Evolutionary conservation across 2,797 vertebrate species (phyloP), one percentile per base, ranked within the genome.

Genomic region (Molossus alvarezi): DNA sequence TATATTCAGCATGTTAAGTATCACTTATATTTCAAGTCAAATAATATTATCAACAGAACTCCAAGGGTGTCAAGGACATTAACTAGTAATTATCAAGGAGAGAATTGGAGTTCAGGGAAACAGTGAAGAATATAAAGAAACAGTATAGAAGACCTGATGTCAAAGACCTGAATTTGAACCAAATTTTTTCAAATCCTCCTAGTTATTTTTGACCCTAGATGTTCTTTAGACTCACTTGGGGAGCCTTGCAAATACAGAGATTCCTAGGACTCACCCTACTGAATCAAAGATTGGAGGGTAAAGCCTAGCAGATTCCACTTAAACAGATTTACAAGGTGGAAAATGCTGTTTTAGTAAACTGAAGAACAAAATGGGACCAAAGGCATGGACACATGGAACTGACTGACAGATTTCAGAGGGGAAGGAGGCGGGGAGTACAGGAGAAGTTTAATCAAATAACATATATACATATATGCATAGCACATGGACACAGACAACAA

Each of bases 91-190:
- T 33, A 33, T 55, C 48, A 73, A 58, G 62, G 57, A 73, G 8
- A 93, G 27, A 65, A 81, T 65, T 55, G 10, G 17, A 15, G 33
- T 45, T 73, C 57, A 64, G 11, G 48, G 67, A 65, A 88, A 48
- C 5, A 37, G 33, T 53, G 33, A 15, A 25, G n/a, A 69, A 45
- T 45, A 48, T 76, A 77, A 72, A 25, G 33, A 72, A 83, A 83
- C 58, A 65, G 21, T 48, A 73, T 4, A 62, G 11, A 73, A 62
- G 67, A 82, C 27, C 55, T 55, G 15, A 27, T 65, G 15, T 73
- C 67, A 33, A 93, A 88, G 67, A 48, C 33, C 8, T 73, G 14
- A 64, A 58, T 88, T 48, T 88, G 33, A 81, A 88, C 81, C 48
- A 33, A 93, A 73, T 72, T 88, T 48, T 17, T 82, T 75, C 76